phyloP scores from a whole-genome alignment of 2,888 invertebrate species.

The Polyommatus iphigenia region DNA sequence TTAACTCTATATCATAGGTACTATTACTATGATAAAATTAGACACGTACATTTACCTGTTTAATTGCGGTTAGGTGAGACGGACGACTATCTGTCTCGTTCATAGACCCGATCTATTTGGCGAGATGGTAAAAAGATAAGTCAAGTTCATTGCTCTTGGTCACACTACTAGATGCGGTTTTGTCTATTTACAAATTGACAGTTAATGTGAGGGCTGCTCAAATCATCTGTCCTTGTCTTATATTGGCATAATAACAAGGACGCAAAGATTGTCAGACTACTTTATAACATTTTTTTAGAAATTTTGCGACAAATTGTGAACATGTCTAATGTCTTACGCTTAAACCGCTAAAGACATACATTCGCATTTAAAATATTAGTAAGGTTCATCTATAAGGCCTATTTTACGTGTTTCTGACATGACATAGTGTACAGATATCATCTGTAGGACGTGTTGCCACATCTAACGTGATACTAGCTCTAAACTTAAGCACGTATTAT shows the following conservation, averaged over 20 bases:
- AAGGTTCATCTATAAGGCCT: no score
- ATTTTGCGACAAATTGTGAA: no score
- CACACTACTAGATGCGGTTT: neutral
- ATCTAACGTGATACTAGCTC: neutral
- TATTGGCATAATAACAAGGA: no score
- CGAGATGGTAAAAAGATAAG: constrained; percentile 26
- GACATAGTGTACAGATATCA: neutral
- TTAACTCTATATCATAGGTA: neutral
- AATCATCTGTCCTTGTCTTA: no score
- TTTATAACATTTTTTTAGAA: no score
- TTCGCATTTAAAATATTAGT: no score
- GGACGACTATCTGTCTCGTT: neutral
- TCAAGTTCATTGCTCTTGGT: constrained; percentile 7
- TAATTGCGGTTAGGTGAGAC: constrained; percentile 7
- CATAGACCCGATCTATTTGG: constrained; percentile 25
- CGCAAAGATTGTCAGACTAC: no score
- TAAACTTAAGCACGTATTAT: neutral
- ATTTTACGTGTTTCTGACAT: neutral
- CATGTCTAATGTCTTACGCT: no score
- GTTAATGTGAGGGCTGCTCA: no score
- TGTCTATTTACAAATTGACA: neutral
- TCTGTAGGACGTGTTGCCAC: neutral
- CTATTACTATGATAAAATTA: neutral
- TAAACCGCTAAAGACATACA: no score
- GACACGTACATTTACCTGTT: neutral